A percentile compares a stretch with the other conserved stretches of the same genome.
phyloP scores from a whole-genome alignment of 2,113 vertebrate genomes.

The Larimichthys crocea region DNA sequence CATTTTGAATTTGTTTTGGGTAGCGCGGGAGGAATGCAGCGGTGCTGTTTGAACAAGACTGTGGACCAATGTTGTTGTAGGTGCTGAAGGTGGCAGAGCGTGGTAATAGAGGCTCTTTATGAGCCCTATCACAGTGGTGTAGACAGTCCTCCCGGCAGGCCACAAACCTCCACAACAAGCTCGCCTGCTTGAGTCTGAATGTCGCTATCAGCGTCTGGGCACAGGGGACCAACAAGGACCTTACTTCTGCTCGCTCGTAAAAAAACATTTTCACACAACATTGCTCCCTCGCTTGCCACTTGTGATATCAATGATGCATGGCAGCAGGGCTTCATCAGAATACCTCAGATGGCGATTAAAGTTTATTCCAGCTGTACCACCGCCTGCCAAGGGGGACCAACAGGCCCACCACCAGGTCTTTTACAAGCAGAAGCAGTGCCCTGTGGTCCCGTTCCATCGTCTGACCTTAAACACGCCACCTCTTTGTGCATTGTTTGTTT shows the following conservation, averaged over 20 bases:
- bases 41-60: constrained; percentile 57
- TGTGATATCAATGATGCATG: constrained; percentile 52
- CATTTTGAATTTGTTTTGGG: constrained; percentile 79
- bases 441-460: constrained; percentile 42
- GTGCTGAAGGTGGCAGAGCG: constrained; percentile 82
- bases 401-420: constrained; percentile 46
- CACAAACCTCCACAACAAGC: constrained; percentile 19
- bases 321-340: constrained; percentile 51
- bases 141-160: constrained; percentile 44
- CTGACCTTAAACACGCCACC: constrained; percentile 49
- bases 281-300: constrained; percentile 55
- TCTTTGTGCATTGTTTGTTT: constrained; percentile 74
- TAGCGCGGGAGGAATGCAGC: constrained; percentile 70
- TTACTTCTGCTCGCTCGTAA: constrained; percentile 43
- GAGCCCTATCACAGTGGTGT: constrained; percentile 69
- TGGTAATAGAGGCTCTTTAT: constrained; percentile 79
- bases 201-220: background rate
- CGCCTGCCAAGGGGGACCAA: constrained; percentile 44
- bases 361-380: constrained; percentile 54
- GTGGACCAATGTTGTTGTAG: constrained; percentile 79
- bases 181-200: constrained; percentile 22
- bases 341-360: constrained; percentile 49
- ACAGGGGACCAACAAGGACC: constrained; percentile 31
- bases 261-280: constrained; percentile 59
- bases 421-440: constrained; percentile 54